phyloP scores from a whole-genome alignment of 2,888 invertebrate genomes.

The Campoletis raptor region DNA sequence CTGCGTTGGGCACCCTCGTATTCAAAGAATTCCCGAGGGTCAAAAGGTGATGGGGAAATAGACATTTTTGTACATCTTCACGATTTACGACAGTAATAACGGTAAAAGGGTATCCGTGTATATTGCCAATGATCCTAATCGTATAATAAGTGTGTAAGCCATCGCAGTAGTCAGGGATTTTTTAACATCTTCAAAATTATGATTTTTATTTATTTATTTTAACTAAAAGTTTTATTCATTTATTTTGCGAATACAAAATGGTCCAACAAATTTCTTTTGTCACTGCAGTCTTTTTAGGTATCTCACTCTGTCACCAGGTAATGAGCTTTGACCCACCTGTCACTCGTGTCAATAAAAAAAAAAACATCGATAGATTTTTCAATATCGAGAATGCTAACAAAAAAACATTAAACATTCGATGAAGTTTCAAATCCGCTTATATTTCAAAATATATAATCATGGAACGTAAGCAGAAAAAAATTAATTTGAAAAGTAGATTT shows the following conservation, averaged over 20 bases:
- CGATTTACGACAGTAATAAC: background rate
- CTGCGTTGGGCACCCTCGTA: background rate
- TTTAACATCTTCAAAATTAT: background rate
- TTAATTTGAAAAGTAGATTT: too few relatives aligned
- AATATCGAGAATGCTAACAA: background rate
- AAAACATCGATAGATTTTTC: background rate
- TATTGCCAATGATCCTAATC: background rate
- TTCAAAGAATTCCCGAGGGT: background rate
- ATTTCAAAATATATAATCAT: background rate
- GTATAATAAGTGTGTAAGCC: background rate
- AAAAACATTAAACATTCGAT: background rate
- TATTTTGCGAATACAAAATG: too few relatives aligned
- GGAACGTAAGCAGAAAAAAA: background rate
- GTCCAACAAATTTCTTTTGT: too few relatives aligned
- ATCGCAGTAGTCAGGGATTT: background rate
- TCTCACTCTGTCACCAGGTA: background rate
- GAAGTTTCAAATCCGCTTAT: background rate
- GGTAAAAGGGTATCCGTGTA: constrained; percentile 38
- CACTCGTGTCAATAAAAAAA: background rate
- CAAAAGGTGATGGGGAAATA: background rate
- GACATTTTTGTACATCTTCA: background rate
- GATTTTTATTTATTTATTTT: background rate
- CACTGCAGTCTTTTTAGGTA: background rate
- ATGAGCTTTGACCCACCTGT: background rate
- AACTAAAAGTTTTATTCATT: background rate